phyloP scores from a whole-genome alignment of 2,797 vertebrate species.

The Poecilia picta region DNA sequence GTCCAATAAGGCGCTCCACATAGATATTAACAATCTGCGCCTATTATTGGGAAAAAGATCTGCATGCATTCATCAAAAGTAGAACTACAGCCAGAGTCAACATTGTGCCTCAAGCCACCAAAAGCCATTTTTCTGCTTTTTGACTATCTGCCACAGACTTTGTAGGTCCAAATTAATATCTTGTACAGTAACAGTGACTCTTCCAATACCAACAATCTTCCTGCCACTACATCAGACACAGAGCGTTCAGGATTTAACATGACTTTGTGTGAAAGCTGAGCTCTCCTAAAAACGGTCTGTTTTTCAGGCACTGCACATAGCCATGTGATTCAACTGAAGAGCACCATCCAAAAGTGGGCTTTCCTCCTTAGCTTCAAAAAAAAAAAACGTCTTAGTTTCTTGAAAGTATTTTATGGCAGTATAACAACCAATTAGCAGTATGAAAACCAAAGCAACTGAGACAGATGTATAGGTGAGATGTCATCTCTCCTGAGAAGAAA shows the following conservation, averaged over 20 bases:
- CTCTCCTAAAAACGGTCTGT: slow-evolving; percentile 30
- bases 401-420: slow-evolving; percentile 10
- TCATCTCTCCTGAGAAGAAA: slow-evolving; percentile 43
- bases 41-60: slow-evolving; percentile 50
- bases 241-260: slow-evolving; percentile 27
- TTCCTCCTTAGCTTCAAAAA: slow-evolving; percentile 27
- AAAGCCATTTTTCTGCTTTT: slow-evolving; percentile 28
- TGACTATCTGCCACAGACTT: slow-evolving; percentile 33
- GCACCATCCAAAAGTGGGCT: slow-evolving; percentile 24
- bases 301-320: slow-evolving; percentile 36
- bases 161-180: slow-evolving; percentile 47
- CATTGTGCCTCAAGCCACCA: slow-evolving; percentile 21
- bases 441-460: slow-evolving; percentile 32
- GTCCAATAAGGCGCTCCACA: slow-evolving; percentile 53
- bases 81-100: slow-evolving; percentile 27
- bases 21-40: slow-evolving; percentile 56
- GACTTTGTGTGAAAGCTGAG: slow-evolving; percentile 37
- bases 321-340: slow-evolving; percentile 18
- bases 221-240: slow-evolving; percentile 33
- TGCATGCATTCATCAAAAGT: slow-evolving; percentile 53
- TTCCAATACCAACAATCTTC: slow-evolving; percentile 36
- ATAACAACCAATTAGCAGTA: slow-evolving; percentile 60
- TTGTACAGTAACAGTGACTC: slow-evolving; percentile 38
- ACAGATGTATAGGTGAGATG: slow-evolving; percentile 47
- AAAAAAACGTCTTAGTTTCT: slow-evolving; percentile 26